These are phyloP conservation scores for Xiphydria camelus DNA, from an alignment of 2,888 invertebrate species.

Conservation along the genomic window DNA sequence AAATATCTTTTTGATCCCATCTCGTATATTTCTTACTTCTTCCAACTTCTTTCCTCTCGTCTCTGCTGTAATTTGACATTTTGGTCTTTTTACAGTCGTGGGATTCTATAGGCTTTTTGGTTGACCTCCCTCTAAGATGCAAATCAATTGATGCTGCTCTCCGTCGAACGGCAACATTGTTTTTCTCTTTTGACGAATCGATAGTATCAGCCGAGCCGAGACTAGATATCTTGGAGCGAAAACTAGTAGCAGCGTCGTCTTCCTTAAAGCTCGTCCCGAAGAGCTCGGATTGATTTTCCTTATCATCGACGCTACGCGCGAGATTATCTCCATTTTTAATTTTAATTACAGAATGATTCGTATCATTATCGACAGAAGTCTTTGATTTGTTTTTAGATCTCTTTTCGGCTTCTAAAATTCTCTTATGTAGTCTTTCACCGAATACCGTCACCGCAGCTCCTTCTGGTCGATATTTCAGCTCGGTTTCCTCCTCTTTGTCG, in stretches of 20 bases:
- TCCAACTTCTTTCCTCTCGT: neutral
- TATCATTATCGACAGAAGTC: conserved; percentile 6
- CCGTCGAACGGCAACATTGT: neutral
- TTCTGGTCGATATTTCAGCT: conserved; percentile 24
- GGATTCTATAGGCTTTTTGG: neutral
- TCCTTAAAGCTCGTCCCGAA: neutral
- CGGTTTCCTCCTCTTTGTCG: conserved; percentile 11
- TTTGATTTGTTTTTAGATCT: too few species aligned
- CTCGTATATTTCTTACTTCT: neutral
- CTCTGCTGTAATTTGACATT: neutral
- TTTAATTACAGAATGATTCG: neutral
- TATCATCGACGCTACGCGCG: neutral
- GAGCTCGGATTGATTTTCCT: neutral
- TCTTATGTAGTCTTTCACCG: conserved; percentile 42
- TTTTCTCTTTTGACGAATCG: conserved; percentile 1
- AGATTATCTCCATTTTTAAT: too few species aligned
- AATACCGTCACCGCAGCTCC: conserved; percentile 35
- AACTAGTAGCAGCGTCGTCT: neutral
- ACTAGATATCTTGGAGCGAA: neutral
- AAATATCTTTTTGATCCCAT: neutral
- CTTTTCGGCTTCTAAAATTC: conserved; percentile 17
- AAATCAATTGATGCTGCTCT: neutral
- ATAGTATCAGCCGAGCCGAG: neutral
- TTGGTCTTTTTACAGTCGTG: conserved; percentile 6
- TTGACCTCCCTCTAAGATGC: conserved; percentile 5